phyloP scores from a whole-genome alignment of 2,113 vertebrate species.

The Microcebus lehilahytsara region DNA sequence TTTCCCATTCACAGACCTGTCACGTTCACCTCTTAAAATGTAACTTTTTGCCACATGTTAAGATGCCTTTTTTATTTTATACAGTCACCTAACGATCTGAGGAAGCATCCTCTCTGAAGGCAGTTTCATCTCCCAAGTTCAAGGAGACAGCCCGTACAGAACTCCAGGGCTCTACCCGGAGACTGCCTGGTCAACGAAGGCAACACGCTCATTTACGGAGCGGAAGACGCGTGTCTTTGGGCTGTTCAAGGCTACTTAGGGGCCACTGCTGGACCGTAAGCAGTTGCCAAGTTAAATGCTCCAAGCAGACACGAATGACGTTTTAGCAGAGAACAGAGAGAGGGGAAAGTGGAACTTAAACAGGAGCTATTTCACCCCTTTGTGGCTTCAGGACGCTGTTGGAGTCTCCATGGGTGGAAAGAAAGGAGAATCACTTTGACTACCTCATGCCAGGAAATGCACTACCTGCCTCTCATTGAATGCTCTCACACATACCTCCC shows the following conservation, averaged over 20 bases:
- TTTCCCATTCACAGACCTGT: conserved; percentile 51
- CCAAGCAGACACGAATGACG: background rate
- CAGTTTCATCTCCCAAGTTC: background rate
- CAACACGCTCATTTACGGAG: background rate
- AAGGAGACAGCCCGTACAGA: background rate
- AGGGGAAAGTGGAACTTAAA: background rate
- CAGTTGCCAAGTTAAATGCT: background rate
- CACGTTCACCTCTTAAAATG: conserved; percentile 61
- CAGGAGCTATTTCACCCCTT: background rate
- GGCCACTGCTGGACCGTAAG: background rate
- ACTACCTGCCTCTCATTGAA: background rate
- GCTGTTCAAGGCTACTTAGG: background rate
- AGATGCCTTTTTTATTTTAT: conserved; percentile 32
- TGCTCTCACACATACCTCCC: background rate
- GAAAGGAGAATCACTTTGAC: background rate
- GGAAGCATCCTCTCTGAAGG: background rate
- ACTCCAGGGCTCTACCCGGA: background rate
- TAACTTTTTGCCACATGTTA: conserved; percentile 56
- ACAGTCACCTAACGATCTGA: background rate
- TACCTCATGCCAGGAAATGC: rapidly evolving
- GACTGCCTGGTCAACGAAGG: background rate
- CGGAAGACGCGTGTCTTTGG: background rate
- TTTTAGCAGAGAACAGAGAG: background rate
- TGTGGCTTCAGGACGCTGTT: rapidly evolving
- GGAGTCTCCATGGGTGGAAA: background rate